These are phyloP conservation scores for Ceratina japonica DNA, from an alignment of 1,140 invertebrate genomes.

Conservation along the genomic window DNA sequence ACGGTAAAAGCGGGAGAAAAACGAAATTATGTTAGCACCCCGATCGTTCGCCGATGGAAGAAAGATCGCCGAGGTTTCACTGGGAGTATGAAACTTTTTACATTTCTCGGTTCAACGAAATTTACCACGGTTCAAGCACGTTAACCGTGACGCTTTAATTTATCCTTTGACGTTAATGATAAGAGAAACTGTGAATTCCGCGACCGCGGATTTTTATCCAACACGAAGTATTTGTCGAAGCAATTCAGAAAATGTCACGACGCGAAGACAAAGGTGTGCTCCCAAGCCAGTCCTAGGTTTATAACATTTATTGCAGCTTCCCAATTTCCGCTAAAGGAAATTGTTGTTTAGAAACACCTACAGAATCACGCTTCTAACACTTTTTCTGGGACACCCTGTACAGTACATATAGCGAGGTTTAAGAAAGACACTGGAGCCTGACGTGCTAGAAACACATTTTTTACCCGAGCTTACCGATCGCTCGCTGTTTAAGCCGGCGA, in stretches of 20 bases:
- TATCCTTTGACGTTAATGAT: no score
- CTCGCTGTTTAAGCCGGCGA: not conserved
- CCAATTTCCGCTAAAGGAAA: no score
- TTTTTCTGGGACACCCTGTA: no score
- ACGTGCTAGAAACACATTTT: slow-evolving; percentile 18
- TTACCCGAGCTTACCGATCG: not conserved
- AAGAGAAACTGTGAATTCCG: no score
- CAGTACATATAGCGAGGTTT: not conserved
- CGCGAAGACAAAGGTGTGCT: no score
- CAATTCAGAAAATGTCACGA: no score
- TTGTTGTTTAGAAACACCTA: no score
- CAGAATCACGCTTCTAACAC: no score
- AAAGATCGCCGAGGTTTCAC: slow-evolving; percentile 32
- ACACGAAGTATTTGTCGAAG: no score
- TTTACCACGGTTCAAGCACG: not conserved
- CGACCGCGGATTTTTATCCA: no score
- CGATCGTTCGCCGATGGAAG: slow-evolving; percentile 8
- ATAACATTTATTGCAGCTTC: no score
- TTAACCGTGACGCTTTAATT: not conserved
- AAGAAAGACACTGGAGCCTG: not conserved
- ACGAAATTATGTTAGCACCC: slow-evolving; percentile 45
- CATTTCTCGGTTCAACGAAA: not conserved
- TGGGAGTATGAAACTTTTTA: not conserved
- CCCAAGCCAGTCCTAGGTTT: no score
- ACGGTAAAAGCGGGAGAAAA: slow-evolving; percentile 49